A percentile compares a stretch with the other conserved stretches of the same genome.
These are phyloP conservation scores for Zaprionus africanus DNA, from an alignment of 1,140 invertebrate genomes.

Conservation along the genomic window DNA sequence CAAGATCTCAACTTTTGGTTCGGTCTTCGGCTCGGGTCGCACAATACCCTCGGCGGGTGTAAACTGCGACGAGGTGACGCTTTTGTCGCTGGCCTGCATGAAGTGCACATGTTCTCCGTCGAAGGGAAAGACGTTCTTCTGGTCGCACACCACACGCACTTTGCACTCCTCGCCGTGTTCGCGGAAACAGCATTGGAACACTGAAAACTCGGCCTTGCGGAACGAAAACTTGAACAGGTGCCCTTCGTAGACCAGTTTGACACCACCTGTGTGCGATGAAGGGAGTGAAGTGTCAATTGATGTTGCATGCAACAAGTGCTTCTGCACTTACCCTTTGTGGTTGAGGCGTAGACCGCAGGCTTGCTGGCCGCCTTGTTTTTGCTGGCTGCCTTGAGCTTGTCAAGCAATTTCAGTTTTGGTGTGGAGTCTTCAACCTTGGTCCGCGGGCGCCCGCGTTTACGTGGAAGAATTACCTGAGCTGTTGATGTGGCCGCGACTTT, in stretches of 20 bases:
- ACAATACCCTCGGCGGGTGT: slow-evolving; percentile 53
- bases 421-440: slow-evolving; percentile 49
- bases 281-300: neutral
- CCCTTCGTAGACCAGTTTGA: slow-evolving; percentile 75
- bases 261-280: slow-evolving; percentile 55
- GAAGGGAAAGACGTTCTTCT: slow-evolving; percentile 76
- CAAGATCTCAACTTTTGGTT: slow-evolving; percentile 40
- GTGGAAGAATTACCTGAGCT: slow-evolving; percentile 54
- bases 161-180: slow-evolving; percentile 78
- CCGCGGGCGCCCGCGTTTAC: slow-evolving; percentile 70
- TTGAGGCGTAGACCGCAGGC: slow-evolving; percentile 75
- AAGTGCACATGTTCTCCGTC: slow-evolving; percentile 79
- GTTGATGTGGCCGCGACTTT: slow-evolving; percentile 42
- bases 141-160: slow-evolving; percentile 77
- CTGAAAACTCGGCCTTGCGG: slow-evolving; percentile 72
- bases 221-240: slow-evolving; percentile 79
- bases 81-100: slow-evolving; percentile 78
- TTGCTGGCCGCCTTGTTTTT: slow-evolving; percentile 56
- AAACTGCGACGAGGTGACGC: slow-evolving; percentile 74
- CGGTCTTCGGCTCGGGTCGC: slow-evolving; percentile 4
- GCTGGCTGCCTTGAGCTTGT: slow-evolving; percentile 62
- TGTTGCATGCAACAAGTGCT: slow-evolving; percentile 44
- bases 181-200: slow-evolving; percentile 82
- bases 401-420: slow-evolving; percentile 64
- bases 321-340: slow-evolving; percentile 70